Conservation (phyloP, 2,113 vertebrate species). For the Platysteira castanea region DNA sequence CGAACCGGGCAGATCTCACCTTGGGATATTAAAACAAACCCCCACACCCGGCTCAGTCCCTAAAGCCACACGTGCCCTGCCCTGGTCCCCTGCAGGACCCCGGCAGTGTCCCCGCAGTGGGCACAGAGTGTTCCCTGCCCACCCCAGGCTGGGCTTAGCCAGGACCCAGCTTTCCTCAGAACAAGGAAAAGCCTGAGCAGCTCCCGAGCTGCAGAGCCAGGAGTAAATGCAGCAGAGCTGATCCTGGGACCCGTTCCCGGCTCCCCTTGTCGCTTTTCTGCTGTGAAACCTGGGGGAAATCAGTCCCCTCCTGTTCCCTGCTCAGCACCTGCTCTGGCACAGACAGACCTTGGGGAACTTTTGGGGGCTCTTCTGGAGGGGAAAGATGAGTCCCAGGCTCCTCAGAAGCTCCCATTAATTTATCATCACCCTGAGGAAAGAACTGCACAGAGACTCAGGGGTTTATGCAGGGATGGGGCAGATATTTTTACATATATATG, state of each 20-base stretch:
- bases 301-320: neutral
- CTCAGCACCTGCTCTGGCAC: neutral
- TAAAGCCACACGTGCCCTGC: neutral
- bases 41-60: neutral
- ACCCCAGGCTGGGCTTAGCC: neutral
- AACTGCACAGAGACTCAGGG: neutral
- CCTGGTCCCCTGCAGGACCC: neutral
- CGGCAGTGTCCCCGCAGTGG: neutral
- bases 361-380: neutral
- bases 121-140: neutral
- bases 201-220: neutral
- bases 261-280: neutral
- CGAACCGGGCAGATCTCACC: neutral
- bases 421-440: neutral
- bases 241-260: neutral
- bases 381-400: neutral
- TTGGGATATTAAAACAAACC: accelerated
- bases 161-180: neutral
- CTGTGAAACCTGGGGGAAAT: neutral
- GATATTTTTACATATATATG: neutral
- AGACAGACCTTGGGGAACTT: neutral
- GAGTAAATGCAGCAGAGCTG: neutral
- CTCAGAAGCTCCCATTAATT: neutral
- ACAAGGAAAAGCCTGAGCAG: neutral
- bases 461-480: neutral